Evolutionary conservation across 2,113 vertebrate genomes (phyloP).

Genomic region (Lasiurus cinereus): DNA sequence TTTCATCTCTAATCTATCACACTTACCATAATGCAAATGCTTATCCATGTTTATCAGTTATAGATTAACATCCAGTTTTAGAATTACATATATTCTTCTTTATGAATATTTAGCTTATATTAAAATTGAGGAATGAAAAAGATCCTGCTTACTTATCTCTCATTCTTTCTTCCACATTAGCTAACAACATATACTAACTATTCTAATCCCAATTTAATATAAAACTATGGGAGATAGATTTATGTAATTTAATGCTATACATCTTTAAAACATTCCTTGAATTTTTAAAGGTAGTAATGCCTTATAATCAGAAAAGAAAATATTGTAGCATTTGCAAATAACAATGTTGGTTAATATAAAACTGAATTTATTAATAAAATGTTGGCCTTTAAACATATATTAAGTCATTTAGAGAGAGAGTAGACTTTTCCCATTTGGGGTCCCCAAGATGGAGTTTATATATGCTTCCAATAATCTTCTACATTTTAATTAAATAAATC

Average conservation of each 20-base stretch:
- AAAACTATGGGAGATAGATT: not conserved
- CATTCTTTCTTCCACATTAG: not conserved
- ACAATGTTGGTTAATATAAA: not conserved
- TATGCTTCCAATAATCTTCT: no score
- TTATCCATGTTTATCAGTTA: not conserved
- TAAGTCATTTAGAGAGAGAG: not conserved
- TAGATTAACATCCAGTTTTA: not conserved
- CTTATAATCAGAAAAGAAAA: not conserved
- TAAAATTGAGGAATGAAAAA: slow-evolving; percentile 4
- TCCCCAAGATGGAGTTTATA: no score
- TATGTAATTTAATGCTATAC: not conserved
- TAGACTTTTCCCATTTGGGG: no score
- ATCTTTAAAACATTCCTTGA: not conserved
- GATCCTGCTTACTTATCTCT: not conserved
- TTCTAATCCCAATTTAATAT: not conserved
- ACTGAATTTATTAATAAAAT: not conserved
- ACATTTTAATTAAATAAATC: no score
- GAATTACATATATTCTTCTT: not conserved
- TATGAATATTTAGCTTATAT: not conserved
- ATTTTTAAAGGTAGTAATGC: slow-evolving; percentile 5
- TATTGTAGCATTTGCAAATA: slow-evolving; percentile 4
- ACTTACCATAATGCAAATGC: not conserved
- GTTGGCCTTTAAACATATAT: not conserved
- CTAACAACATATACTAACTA: not conserved
- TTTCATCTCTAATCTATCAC: not conserved